Percentiles rank a stretch among this genome's conserved stretches.
phyloP scores from a whole-genome alignment of 1,140 invertebrate species.

The Adoxophyes honmai region DNA sequence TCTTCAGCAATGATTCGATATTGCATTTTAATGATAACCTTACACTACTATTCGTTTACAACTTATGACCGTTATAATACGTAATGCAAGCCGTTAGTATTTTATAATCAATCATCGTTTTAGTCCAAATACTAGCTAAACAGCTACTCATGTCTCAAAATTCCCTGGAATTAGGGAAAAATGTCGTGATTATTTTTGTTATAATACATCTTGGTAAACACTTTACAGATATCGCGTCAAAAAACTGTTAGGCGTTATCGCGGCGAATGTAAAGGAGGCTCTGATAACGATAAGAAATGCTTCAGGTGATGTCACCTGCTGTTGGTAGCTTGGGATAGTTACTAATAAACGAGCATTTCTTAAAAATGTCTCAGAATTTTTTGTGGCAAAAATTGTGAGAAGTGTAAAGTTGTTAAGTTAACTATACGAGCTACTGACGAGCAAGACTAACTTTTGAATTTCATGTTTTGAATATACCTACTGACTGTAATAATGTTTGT shows the following conservation, averaged over 20 bases:
- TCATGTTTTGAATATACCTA: too few species aligned
- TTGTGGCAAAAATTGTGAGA: too few species aligned
- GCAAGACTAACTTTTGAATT: too few species aligned
- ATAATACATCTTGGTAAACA: background rate
- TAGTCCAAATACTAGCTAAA: too few species aligned
- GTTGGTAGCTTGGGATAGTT: background rate
- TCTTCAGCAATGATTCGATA: background rate
- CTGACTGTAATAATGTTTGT: too few species aligned
- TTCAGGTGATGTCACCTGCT: conserved; percentile 9
- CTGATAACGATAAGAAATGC: conserved; percentile 10
- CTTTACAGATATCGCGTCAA: background rate
- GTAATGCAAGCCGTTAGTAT: too few species aligned
- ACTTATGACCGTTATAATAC: too few species aligned
- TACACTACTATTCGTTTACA: background rate
- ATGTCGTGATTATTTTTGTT: background rate
- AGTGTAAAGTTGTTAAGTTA: too few species aligned
- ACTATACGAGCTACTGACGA: too few species aligned
- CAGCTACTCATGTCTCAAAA: background rate
- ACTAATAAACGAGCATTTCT: background rate
- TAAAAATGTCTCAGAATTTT: too few species aligned
- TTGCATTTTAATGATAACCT: conserved; percentile 5
- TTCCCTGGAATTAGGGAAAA: background rate
- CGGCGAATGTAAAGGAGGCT: background rate
- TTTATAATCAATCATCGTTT: too few species aligned
- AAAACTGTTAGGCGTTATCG: background rate